Evolutionary conservation across 2,797 vertebrate species (phyloP).

Genomic region (Schizothorax lantsangensis): DNA sequence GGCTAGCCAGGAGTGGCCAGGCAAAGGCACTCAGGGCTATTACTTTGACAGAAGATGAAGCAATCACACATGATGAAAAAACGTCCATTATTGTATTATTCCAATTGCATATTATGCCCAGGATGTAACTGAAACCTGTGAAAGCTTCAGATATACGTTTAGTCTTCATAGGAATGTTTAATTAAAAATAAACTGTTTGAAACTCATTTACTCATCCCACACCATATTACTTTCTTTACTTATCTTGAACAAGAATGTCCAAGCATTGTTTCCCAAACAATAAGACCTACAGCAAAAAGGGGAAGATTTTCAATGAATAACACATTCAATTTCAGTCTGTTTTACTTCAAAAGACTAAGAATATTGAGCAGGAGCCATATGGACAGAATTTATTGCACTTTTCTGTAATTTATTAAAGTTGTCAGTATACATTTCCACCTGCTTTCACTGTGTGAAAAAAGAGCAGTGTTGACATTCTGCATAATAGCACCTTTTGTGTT

Average conservation of each 20-base stretch:
- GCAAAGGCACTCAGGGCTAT: constrained; percentile 13
- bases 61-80: constrained; percentile 17
- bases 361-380: background rate
- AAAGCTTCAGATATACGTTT: background rate
- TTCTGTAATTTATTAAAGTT: background rate
- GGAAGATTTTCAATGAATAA: background rate
- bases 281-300: background rate
- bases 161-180: background rate
- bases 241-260: background rate
- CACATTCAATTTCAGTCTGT: background rate
- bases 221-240: background rate
- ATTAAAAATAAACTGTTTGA: background rate
- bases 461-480: background rate
- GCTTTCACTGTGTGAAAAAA: background rate
- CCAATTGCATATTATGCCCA: background rate
- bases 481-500: background rate
- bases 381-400: background rate
- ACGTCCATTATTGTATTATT: constrained; percentile 24
- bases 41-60: constrained; percentile 29
- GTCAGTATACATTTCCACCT: background rate
- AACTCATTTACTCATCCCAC: background rate
- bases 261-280: background rate
- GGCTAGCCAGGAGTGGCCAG: constrained; percentile 24
- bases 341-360: background rate
- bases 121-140: background rate